Conservation (phyloP, 2,888 invertebrate genomes). For the Lasioglossum lativentre region DNA sequence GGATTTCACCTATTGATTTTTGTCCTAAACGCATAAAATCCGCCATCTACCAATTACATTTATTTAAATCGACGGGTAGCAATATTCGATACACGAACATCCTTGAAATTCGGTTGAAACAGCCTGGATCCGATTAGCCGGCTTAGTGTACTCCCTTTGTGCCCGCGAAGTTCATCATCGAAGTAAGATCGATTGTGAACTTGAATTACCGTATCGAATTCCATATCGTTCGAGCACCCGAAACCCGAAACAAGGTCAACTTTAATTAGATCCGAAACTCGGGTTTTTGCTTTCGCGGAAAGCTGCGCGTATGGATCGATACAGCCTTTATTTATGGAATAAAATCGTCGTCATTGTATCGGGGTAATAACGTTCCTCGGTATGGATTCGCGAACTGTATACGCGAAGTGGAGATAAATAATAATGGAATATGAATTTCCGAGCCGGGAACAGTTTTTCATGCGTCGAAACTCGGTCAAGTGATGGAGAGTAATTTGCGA, state of each 20-base stretch:
- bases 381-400: neutral
- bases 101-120: neutral
- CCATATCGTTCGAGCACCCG: neutral
- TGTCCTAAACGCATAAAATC: too few species aligned
- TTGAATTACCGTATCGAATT: neutral
- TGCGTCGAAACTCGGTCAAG: constrained; percentile 37
- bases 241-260: neutral
- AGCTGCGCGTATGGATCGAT: neutral
- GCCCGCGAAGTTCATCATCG: neutral
- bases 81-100: neutral
- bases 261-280: neutral
- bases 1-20: too few species aligned
- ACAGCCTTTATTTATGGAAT: neutral
- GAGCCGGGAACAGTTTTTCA: neutral
- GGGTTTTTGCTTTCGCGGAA: neutral
- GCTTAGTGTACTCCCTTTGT: neutral
- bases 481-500: constrained; percentile 25
- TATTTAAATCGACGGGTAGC: neutral
- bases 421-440: neutral
- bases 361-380: neutral
- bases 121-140: neutral
- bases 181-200: neutral
- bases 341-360: neutral
- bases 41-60: too few species aligned
- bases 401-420: neutral